Conservation (phyloP, 2,888 invertebrate genomes). For the Trilocha varians region DNA sequence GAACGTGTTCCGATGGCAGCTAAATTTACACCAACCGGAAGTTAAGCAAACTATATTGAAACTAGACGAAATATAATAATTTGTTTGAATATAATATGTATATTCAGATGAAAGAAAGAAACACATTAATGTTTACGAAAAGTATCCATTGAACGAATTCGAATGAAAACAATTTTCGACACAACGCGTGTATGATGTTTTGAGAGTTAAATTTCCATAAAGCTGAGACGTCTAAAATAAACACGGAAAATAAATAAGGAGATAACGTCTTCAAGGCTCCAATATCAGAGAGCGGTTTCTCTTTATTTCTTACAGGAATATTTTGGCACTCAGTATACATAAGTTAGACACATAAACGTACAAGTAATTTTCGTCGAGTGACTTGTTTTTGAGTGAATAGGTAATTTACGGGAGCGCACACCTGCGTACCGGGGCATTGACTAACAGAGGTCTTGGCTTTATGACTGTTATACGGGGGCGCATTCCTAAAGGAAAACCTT, state of each 20-base stretch:
- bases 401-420: constrained; percentile 24
- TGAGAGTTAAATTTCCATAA: neutral
- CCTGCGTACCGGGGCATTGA: constrained; percentile 20
- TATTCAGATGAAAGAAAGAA: too few species aligned
- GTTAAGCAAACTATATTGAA: too few species aligned
- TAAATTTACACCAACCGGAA: neutral
- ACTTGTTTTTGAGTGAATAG: constrained; percentile 26
- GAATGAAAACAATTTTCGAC: too few species aligned
- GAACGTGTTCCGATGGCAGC: neutral
- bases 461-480: constrained; percentile 17
- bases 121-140: too few species aligned
- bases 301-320: neutral
- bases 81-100: too few species aligned
- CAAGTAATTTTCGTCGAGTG: constrained; percentile 15
- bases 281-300: neutral
- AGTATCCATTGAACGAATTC: too few species aligned
- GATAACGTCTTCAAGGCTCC: neutral
- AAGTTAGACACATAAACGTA: constrained; percentile 10
- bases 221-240: neutral
- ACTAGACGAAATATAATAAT: too few species aligned
- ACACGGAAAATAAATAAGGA: neutral
- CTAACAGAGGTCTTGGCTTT: constrained; percentile 19
- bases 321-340: neutral
- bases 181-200: too few species aligned
- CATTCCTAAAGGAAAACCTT: constrained; percentile 18